These are phyloP conservation scores for Agrilus mali DNA, from an alignment of 2,888 invertebrate species.

Conservation along the genomic window DNA sequence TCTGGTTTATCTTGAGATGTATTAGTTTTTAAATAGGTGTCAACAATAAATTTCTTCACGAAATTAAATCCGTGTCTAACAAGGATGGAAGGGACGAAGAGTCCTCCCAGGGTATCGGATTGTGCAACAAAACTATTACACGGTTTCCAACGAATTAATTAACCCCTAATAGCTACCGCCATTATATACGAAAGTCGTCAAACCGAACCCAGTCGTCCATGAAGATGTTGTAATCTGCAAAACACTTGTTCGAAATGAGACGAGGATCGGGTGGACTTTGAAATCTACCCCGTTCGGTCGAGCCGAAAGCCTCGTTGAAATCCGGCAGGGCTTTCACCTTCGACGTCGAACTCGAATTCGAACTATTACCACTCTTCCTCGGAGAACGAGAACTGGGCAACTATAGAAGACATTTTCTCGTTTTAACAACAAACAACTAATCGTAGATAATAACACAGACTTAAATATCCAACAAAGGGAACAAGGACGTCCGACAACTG, in stretches of 20 bases:
- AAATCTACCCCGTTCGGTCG: conserved; percentile 76
- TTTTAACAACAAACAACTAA: background rate
- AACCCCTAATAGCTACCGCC: too few species aligned
- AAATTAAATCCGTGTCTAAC: too few species aligned
- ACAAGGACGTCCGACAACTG: background rate
- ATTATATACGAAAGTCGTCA: conserved; percentile 25
- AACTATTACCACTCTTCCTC: background rate
- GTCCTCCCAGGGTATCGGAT: too few species aligned
- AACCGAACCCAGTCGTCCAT: conserved; percentile 22
- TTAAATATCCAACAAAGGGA: background rate
- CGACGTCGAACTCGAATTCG: too few species aligned
- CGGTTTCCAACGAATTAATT: too few species aligned
- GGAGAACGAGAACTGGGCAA: background rate
- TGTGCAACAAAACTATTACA: too few species aligned
- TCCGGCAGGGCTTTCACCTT: conserved; percentile 50
- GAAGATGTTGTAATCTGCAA: conserved; percentile 24
- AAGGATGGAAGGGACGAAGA: too few species aligned
- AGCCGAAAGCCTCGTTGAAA: conserved; percentile 76
- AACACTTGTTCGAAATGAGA: conserved; percentile 24
- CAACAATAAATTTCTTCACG: too few species aligned
- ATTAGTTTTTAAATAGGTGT: too few species aligned
- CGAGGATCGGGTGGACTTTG: conserved; percentile 31
- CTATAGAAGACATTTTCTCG: background rate
- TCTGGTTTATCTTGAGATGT: too few species aligned
- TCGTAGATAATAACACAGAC: background rate